phyloP scores from a whole-genome alignment of 2,113 vertebrate species.

The Pluvialis apricaria region DNA sequence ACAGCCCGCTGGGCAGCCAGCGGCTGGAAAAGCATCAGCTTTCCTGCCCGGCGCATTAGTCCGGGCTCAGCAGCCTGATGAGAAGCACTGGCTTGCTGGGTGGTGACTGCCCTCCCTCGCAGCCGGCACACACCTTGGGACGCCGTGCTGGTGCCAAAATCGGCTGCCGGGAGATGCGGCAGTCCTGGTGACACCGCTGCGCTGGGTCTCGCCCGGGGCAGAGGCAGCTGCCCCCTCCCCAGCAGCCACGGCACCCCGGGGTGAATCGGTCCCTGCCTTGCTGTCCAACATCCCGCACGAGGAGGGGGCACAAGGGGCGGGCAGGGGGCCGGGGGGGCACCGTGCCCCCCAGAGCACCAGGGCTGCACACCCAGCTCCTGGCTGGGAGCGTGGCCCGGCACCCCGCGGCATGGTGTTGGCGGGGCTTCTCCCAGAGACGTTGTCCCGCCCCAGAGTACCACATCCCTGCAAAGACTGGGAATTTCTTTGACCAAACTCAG shows the following conservation, averaged over 20 bases:
- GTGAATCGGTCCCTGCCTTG: neutral
- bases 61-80: neutral
- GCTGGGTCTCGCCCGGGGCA: neutral
- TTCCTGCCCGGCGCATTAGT: neutral
- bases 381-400: accelerated
- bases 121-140: accelerated
- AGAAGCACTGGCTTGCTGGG: neutral
- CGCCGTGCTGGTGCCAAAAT: accelerated
- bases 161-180: neutral
- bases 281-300: accelerated
- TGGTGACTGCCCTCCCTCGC: accelerated
- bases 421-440: accelerated
- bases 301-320: too few relatives aligned
- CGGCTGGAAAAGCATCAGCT: neutral
- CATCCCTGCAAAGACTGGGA: neutral
- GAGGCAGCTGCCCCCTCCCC: neutral
- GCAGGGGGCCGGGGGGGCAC: neutral
- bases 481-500: neutral
- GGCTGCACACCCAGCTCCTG: neutral
- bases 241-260: neutral
- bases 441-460: neutral
- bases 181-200: neutral
- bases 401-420: accelerated
- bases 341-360: accelerated
- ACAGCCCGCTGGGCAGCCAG: neutral